These are phyloP conservation scores for Macrobrachium nipponense DNA, from an alignment of 1,140 invertebrate species.

Conservation along the genomic window DNA sequence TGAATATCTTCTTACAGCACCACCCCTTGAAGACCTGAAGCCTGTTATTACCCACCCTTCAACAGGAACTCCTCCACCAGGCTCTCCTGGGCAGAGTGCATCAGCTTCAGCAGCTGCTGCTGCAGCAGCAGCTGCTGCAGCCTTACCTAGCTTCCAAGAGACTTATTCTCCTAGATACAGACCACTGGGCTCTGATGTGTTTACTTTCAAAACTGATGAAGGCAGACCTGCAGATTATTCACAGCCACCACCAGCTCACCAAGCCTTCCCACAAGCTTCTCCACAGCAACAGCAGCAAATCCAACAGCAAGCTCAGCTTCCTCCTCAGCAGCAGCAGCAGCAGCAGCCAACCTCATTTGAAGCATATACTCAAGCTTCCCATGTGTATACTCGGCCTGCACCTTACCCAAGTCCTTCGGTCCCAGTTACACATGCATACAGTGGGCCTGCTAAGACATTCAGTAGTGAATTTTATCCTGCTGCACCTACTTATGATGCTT, in stretches of 20 bases:
- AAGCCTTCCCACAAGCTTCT: constrained; percentile 65
- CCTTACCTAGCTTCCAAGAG: constrained; percentile 87
- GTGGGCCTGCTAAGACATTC: constrained; percentile 51
- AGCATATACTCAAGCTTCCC: constrained; percentile 57
- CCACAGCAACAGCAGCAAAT: constrained; percentile 77
- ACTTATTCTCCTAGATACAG: constrained; percentile 76
- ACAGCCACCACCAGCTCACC: constrained; percentile 65
- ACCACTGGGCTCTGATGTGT: constrained; percentile 71
- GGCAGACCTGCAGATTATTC: constrained; percentile 55
- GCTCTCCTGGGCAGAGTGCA: constrained; percentile 69
- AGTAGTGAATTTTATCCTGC: constrained; percentile 59
- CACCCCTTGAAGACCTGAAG: constrained; percentile 59
- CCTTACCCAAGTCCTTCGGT: constrained; percentile 58
- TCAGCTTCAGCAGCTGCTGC: constrained; percentile 67
- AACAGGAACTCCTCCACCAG: constrained; percentile 60
- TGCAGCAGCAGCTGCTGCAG: constrained; percentile 47
- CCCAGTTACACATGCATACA: constrained; percentile 61
- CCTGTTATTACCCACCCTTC: constrained; percentile 60
- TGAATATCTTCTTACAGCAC: constrained; percentile 53
- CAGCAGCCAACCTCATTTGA: constrained; percentile 68
- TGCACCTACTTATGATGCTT: constrained; percentile 59
- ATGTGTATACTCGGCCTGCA: constrained; percentile 58
- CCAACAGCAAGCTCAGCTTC: constrained; percentile 78
- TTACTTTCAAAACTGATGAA: constrained; percentile 65
- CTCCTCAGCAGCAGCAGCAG: constrained; percentile 72